Conservation (phyloP, 2,113 vertebrate species). For the Peucedramus taeniatus region DNA sequence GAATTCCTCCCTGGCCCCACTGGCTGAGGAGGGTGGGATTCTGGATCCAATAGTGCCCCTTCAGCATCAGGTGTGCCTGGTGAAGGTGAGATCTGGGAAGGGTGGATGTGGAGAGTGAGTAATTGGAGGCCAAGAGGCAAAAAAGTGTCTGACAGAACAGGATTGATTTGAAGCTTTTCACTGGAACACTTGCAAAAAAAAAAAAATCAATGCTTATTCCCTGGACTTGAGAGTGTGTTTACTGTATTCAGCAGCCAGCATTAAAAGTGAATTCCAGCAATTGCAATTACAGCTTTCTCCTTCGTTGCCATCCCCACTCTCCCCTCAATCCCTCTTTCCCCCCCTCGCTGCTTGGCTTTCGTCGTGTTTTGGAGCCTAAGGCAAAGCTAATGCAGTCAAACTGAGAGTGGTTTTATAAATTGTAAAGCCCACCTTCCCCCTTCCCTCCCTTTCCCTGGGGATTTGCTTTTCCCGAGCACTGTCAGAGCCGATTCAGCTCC, state of each 20-base stretch:
- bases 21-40: accelerated
- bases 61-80: background rate
- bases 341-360: background rate
- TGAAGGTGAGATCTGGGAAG: background rate
- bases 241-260: conserved; percentile 57
- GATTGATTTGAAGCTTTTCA: conserved; percentile 64
- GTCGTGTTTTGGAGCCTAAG: conserved; percentile 49
- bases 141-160: conserved; percentile 33
- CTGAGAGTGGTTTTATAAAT: conserved; percentile 54
- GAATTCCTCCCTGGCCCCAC: background rate
- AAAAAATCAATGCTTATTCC: conserved; percentile 61
- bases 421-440: conserved; percentile 41
- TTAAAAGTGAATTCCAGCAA: conserved; percentile 69
- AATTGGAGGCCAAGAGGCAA: conserved; percentile 57
- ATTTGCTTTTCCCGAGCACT: conserved; percentile 6
- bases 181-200: conserved; percentile 33
- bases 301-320: background rate
- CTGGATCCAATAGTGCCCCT: background rate
- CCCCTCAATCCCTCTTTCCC: background rate
- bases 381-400: conserved; percentile 64
- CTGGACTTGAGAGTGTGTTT: conserved; percentile 11
- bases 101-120: conserved; percentile 1
- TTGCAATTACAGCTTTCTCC: conserved; percentile 67
- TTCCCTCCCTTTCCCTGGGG: background rate
- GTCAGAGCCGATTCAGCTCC: conserved; percentile 33